Base-by-base conservation (phyloP, 2,888 invertebrate species). In the Parnassius glacialis region DNA sequence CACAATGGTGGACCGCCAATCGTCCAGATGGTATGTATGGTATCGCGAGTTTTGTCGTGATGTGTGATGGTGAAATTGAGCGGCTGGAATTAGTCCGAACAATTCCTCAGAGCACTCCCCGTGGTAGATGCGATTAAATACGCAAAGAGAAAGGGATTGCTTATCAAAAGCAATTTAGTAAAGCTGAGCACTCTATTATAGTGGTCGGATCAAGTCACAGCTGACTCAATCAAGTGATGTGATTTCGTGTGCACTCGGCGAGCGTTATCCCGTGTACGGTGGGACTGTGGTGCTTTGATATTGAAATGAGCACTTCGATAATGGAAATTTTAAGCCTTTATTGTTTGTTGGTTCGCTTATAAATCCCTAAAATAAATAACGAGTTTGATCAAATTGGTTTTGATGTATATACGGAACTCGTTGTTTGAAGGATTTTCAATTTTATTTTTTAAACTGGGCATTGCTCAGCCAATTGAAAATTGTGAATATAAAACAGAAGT, bases 341-440 rank as follows among this genome's bases (percentile, higher is more conserved):
- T 56, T 56, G 62, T 59, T 63, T 59, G 63, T 53, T 61, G 61
- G 61, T 58, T 61, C 55, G 62, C 54, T 64, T 65, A 60, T 64
- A 50, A 62, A 65, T 56, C 62, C 62, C 62, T 69, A 65, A 67
- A 66, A 68, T 64, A 66, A 64, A 65, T 66, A 62, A 65, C 64
- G 48, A 41, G 57, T 60, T 62, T 58, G 53, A 65, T 64, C 55
- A 57, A 52, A 57, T 57, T 53, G 57, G 43, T 57, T 57, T 52
- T 44, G 16, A 44, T 13, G 52, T 52, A 59, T 9, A 44, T 25
- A 52, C 10, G 52, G 45, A 59, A 50, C 13, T 25, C 9, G 13
- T 59, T 59, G 11, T 51, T 50, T 9, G 20, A 51, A 51, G 5
- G n/a, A 20, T 43, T 13, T 45, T 45, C 25, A 25, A 55, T 2